A percentile compares a stretch with the other conserved stretches of the same genome.
These are phyloP conservation scores for Charina bottae DNA, from an alignment of 2,113 vertebrate species.

Conservation along the genomic window DNA sequence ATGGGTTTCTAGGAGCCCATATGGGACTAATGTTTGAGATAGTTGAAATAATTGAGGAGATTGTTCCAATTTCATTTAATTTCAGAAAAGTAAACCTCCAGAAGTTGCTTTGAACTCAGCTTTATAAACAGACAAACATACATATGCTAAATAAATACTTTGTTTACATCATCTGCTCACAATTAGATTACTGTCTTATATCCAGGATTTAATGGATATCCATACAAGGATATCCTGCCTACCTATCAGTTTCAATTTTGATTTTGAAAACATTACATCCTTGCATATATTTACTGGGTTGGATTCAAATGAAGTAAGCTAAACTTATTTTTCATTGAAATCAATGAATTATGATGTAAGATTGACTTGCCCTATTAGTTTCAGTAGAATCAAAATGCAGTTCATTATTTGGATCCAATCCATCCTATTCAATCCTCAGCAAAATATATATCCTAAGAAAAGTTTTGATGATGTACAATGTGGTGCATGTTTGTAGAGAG, in stretches of 20 bases:
- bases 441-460: neutral
- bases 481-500: neutral
- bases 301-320: neutral
- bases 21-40: constrained; percentile 35
- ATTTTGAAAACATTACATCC: neutral
- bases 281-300: neutral
- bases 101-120: neutral
- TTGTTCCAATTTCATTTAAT: neutral
- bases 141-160: neutral
- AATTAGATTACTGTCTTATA: neutral
- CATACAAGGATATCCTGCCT: neutral
- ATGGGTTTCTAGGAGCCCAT: neutral
- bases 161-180: neutral
- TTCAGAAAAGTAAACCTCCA: neutral
- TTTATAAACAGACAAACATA: neutral
- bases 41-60: neutral
- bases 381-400: neutral
- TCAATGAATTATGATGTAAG: neutral
- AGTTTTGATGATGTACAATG: neutral
- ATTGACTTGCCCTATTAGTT: neutral
- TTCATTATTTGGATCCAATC: neutral
- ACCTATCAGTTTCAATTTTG: neutral
- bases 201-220: neutral
- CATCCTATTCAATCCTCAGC: neutral
- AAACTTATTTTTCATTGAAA: neutral